Conservation (phyloP, 2,797 vertebrate genomes). For the Periophthalmus magnuspinnatus region DNA sequence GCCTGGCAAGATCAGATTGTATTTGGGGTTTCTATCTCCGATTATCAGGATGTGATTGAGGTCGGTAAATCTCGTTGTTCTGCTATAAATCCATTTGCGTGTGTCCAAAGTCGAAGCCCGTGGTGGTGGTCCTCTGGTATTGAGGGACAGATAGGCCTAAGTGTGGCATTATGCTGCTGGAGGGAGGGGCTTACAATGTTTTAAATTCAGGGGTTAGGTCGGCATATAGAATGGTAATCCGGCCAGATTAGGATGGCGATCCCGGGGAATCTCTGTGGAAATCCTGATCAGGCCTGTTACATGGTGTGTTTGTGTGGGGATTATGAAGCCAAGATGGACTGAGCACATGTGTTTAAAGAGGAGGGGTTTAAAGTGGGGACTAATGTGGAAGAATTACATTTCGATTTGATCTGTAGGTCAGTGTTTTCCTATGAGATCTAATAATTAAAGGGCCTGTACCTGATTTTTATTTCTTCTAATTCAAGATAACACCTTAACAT, state of each 20-base stretch:
- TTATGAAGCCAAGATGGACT: conserved; percentile 29
- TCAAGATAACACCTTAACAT: background rate
- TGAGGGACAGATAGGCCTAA: conserved; percentile 53
- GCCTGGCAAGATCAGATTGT: conserved; percentile 18
- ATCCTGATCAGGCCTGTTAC: conserved; percentile 57
- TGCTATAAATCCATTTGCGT: conserved; percentile 53
- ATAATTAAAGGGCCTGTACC: background rate
- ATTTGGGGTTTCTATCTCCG: conserved; percentile 18
- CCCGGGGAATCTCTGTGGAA: conserved; percentile 70
- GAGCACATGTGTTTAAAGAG: conserved; percentile 52
- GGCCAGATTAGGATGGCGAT: conserved; percentile 61
- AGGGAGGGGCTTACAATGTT: conserved; percentile 64
- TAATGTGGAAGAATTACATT: background rate
- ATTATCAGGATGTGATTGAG: conserved; percentile 31
- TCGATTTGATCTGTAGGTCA: background rate
- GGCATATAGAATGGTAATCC: conserved; percentile 68
- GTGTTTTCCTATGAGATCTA: background rate
- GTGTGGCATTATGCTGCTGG: conserved; percentile 57
- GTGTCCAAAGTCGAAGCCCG: conserved; percentile 29
- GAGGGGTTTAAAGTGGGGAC: conserved; percentile 34
- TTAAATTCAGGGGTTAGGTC: conserved; percentile 67
- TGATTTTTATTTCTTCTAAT: background rate
- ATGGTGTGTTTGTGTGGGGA: conserved; percentile 55
- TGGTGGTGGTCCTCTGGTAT: conserved; percentile 44
- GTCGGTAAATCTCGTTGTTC: conserved; percentile 45